Conservation (phyloP, 2,888 invertebrate genomes). For the Caenorhabditis becei region DNA sequence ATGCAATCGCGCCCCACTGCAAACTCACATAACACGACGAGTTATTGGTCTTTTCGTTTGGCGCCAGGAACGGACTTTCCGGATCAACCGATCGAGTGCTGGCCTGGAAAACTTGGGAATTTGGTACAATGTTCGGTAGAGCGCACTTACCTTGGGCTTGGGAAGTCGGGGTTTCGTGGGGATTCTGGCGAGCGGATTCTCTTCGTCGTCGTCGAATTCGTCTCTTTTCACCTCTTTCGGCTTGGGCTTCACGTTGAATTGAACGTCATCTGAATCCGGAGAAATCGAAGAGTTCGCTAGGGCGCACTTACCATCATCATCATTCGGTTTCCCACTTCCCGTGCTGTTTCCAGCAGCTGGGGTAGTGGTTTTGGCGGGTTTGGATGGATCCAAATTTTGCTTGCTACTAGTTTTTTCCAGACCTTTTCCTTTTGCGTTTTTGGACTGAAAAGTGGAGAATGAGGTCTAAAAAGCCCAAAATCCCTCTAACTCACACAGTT, state of each 20-base stretch:
- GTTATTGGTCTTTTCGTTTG: not conserved
- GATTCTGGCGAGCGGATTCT: slow-evolving; percentile 43
- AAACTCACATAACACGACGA: not conserved
- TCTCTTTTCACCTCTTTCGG: slow-evolving; percentile 13
- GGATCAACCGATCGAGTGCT: not conserved
- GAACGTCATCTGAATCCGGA: slow-evolving; percentile 25
- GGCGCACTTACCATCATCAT: no score
- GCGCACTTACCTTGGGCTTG: slow-evolving; percentile 11
- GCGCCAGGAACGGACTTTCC: not conserved
- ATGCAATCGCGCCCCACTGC: not conserved
- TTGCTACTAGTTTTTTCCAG: not conserved
- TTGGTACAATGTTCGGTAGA: not conserved
- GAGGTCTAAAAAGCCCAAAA: no score
- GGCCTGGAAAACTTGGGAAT: no score
- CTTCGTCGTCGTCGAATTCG: slow-evolving; percentile 49
- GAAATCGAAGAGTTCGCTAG: no score
- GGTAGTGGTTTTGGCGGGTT: no score
- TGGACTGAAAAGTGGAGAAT: no score
- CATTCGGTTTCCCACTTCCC: no score
- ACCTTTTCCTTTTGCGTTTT: slow-evolving; percentile 2
- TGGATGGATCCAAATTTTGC: not conserved
- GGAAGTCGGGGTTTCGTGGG: slow-evolving; percentile 16
- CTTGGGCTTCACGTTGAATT: slow-evolving; percentile 20
- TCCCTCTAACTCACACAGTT: no score
- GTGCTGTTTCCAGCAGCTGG: no score